These are phyloP conservation scores for Dyspetes luteomarginatus DNA, from an alignment of 2,888 invertebrate genomes.

Conservation along the genomic window DNA sequence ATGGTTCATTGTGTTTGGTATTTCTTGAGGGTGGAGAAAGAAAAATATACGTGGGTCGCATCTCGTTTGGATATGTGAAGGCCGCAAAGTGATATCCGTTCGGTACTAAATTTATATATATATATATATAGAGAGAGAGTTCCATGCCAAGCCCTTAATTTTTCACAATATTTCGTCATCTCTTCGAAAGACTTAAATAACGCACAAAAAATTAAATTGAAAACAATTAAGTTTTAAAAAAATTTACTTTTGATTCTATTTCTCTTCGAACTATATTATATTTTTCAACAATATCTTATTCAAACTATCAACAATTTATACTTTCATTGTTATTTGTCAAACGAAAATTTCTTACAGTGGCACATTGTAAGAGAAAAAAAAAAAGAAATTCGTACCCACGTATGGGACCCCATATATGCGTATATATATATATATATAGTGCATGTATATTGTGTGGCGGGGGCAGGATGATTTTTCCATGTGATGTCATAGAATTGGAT, in stretches of 20 bases:
- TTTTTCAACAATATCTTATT: too few relatives aligned
- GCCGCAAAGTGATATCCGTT: conserved; percentile 41
- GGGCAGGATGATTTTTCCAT: conserved; percentile 43
- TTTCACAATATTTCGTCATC: too few relatives aligned
- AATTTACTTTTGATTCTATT: too few relatives aligned
- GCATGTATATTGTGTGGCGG: not conserved
- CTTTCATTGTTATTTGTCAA: too few relatives aligned
- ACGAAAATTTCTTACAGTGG: too few relatives aligned
- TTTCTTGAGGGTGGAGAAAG: conserved; percentile 28
- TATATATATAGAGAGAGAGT: not conserved
- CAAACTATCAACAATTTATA: too few relatives aligned
- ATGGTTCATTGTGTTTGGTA: conserved; percentile 42
- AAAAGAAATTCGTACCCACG: not conserved
- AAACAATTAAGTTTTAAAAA: too few relatives aligned
- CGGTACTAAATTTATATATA: not conserved
- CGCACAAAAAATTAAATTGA: too few relatives aligned
- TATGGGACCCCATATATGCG: not conserved
- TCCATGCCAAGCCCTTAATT: too few relatives aligned
- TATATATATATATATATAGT: not conserved
- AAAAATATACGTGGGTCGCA: conserved; percentile 56
- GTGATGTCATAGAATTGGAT: conserved; percentile 50
- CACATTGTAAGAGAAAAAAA: too few relatives aligned
- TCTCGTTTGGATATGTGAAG: conserved; percentile 19
- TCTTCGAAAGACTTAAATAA: too few relatives aligned
- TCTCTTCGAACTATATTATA: too few relatives aligned